Evolutionary conservation across 1,140 invertebrate genomes (phyloP), one percentile per base, ranked within the genome.

Genomic region (Drosophila jambulina): DNA sequence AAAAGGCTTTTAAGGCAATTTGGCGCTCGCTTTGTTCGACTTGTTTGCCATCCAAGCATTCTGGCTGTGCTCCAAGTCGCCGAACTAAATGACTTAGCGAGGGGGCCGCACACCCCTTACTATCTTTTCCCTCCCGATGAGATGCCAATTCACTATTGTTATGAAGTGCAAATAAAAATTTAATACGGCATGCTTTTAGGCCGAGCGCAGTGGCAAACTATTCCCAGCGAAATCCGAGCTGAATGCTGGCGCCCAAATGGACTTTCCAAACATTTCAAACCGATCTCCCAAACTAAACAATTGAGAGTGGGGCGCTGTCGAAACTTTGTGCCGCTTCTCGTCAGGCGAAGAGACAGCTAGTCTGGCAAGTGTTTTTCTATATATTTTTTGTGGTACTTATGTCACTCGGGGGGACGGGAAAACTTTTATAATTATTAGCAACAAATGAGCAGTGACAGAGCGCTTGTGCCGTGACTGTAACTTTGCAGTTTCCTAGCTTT

Each of bases 381-480:
- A 67, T 43, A 61, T 76, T 77, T 75, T 56, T 57, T 78, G 43
- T 46, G 57, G 54, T 74, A 71, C 77, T 71, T 78, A 60, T 87
- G 84, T 74, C 67, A 78, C 80, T 78, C 59, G 65, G 53, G 78
- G 80, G 68, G 70, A 71, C 83, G 80, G 57, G 76, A 84, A 72
- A 88, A 88, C 84, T 88, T 88, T 88, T 88, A 88, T 88, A 88
- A 88, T 88, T 88, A 88, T 88, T 88, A 88, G 85, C 85, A 88
- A 88, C 85, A 88, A 88, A 88, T 88, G 84, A 88, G 84, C 84
- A 88, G 80, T 88, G 84, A 88, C 84, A 88, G 80, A 88, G 85
- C 81, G 78, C 78, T 88, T 83, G 67, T 88, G 81, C 62, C 58
- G 65, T 70, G 69, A 69, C 60, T 82, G 67, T 56, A 87, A 84